Evolutionary conservation across 2,113 vertebrate genomes (phyloP), one percentile per base, ranked within the genome.

Genomic region (Geococcyx californianus): DNA sequence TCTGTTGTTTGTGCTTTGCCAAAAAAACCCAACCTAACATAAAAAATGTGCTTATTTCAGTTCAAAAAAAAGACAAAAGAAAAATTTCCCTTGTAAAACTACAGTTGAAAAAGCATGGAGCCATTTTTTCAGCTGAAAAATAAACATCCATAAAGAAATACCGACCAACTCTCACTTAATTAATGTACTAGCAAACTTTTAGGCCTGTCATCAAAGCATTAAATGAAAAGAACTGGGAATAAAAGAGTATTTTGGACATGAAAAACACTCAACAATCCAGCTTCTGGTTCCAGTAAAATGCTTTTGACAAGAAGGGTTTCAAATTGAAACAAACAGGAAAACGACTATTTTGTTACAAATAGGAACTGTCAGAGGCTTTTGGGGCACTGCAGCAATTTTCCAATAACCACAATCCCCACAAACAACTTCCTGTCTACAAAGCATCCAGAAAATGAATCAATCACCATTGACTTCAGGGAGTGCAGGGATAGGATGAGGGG

Each of bases 241-340:
- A 92, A 93, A 94, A 89, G 5, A 75, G 56, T 38, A 47, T 64
- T 94, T 96, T 79, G 82, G 90, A 89, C 82, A 76, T 64, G 54
- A 90, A 85, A 95, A 91, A n/a, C 67, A 60, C 64, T 60, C 52
- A 78, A 70, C 1, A 4, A 33, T 38, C 79, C 90, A 84, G 62
- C 80, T 84, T 60, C 91, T 94, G 69, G 64, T 87, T 90, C 84
- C 94, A 84, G 77, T 74, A 56, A 90, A 93, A 78, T 31, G 62
- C 76, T 75, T 89, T 76, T 87, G 87, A 86, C 94, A 86, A 82
- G 91, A 82, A 87, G 62, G 78, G 56, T 72, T 91, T 95, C 54
- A 85, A 89, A 92, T 44, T 33, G 91, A 55, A 87, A 78, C 81
- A 77, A 95, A 79, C 78, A 85, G 75, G 66, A 84, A 90, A 95